phyloP scores from a whole-genome alignment of 2,888 invertebrate genomes.

The Eueremaeus valkanovi region DNA sequence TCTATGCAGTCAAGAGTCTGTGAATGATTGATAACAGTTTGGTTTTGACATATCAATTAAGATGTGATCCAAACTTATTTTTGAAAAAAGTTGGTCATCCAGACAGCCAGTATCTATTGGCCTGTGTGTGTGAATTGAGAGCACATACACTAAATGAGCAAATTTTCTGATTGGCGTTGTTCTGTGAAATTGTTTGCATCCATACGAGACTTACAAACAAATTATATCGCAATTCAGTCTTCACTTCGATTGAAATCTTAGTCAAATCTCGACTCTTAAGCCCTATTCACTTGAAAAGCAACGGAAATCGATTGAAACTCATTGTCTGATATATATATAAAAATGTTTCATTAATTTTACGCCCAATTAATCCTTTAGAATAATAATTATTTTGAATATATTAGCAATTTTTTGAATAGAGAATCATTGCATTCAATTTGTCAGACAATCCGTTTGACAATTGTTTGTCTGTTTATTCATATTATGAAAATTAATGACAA shows the following conservation, averaged over 20 bases:
- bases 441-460: too few species aligned
- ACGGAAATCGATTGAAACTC: too few species aligned
- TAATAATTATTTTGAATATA: neutral
- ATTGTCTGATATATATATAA: too few species aligned
- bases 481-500: too few species aligned
- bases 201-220: too few species aligned
- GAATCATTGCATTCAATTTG: conserved; percentile 3
- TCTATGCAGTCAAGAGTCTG: conserved; percentile 17
- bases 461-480: too few species aligned
- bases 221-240: too few species aligned
- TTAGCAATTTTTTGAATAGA: neutral
- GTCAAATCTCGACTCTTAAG: too few species aligned
- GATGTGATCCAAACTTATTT: conserved; percentile 6
- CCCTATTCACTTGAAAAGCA: too few species aligned
- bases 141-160: neutral
- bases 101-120: neutral
- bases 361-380: too few species aligned
- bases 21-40: conserved; percentile 11
- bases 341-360: neutral
- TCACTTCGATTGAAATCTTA: too few species aligned
- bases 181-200: neutral
- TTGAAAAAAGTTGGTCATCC: conserved; percentile 10
- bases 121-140: neutral
- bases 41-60: conserved; percentile 16
- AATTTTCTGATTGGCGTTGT: neutral